These are phyloP conservation scores for Trachymyrmex septentrionalis DNA, from an alignment of 1,140 invertebrate species.

Conservation along the genomic window DNA sequence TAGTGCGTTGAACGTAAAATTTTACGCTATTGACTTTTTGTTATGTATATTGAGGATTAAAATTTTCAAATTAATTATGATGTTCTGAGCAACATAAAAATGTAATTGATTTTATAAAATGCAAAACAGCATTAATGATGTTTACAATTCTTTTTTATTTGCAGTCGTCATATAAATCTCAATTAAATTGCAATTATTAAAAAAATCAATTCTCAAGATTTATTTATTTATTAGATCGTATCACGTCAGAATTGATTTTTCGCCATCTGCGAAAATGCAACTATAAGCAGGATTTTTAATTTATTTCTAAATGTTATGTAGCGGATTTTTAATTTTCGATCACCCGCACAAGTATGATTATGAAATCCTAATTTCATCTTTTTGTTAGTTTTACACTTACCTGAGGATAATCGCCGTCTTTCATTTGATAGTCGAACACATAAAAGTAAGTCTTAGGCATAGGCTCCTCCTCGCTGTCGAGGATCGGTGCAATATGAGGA, in stretches of 20 bases:
- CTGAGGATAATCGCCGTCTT: slow-evolving; percentile 96
- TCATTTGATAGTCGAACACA: slow-evolving; percentile 97
- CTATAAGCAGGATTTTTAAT: not conserved
- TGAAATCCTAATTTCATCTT: too few relatives aligned
- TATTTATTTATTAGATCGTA: not conserved
- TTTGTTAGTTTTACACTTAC: slow-evolving; percentile 85
- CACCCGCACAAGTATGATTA: too few relatives aligned
- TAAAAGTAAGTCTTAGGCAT: slow-evolving; percentile 94
- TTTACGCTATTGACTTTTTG: not conserved
- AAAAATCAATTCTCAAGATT: not conserved
- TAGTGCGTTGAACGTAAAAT: not conserved
- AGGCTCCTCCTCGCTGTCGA: slow-evolving; percentile 84
- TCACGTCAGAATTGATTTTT: not conserved
- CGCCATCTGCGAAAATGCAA: not conserved
- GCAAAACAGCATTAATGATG: not conserved
- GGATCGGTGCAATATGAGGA: slow-evolving; percentile 79
- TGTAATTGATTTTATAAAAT: not conserved
- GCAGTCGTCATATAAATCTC: not conserved
- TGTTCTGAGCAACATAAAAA: not conserved
- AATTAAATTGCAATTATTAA: not conserved
- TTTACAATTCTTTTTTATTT: not conserved
- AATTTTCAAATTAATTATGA: not conserved
- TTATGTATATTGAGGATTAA: not conserved
- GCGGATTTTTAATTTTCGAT: too few relatives aligned
- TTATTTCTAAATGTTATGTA: not conserved